Evolutionary conservation across 92 coral and sea anemone genomes (phyloP).

Genomic region (Zoanthus sociatus): DNA sequence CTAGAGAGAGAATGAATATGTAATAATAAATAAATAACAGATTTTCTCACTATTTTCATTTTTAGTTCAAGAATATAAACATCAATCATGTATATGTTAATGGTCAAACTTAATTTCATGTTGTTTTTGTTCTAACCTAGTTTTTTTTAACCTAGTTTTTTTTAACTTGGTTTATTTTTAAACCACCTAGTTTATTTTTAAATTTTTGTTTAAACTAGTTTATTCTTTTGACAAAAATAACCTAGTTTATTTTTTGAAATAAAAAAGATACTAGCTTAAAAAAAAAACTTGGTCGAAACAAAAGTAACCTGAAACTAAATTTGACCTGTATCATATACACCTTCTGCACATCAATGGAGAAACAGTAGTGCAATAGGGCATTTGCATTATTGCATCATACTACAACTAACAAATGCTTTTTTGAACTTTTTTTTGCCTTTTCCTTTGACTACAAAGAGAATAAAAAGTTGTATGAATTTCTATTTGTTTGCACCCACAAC

Average conservation of each 20-base stretch:
- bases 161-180: conserved; percentile 5
- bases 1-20: too few species aligned
- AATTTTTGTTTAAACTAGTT: not conserved
- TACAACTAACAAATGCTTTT: not conserved
- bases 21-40: too few species aligned
- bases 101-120: too few species aligned
- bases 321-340: not conserved
- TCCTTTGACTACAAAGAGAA: not conserved
- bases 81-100: too few species aligned
- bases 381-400: not conserved
- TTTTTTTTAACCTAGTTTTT: too few species aligned
- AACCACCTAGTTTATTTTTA: conserved; percentile 1
- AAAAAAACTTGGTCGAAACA: not conserved
- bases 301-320: not conserved
- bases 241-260: not conserved
- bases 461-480: not conserved
- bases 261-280: conserved; percentile 3
- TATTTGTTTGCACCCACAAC: conserved; percentile 51
- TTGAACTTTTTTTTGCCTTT: not conserved
- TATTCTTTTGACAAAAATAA: not conserved
- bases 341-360: not conserved
- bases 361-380: not conserved
- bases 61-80: too few species aligned
- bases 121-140: too few species aligned
- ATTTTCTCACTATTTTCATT: too few species aligned